Base-by-base conservation (phyloP, 2,113 vertebrate species). In the Uria lomvia region DNA sequence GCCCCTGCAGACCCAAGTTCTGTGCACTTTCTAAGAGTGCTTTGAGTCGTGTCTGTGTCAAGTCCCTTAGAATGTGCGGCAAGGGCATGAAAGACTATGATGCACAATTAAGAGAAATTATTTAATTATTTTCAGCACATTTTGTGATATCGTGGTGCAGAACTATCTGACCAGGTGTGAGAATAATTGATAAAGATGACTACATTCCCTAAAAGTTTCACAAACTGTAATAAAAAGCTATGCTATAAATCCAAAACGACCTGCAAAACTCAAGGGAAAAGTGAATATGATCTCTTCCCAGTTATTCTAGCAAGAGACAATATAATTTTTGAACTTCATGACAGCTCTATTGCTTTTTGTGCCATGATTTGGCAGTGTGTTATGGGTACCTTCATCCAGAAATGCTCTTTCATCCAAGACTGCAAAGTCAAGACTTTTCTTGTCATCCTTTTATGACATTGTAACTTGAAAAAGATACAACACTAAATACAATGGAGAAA, bases 291-390 rank as follows among this genome's bases (percentile, higher is more conserved):
- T 97, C 88, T 96, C 88, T 97, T 97, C 94, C 63, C 92, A 95
- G 97, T 98, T 98, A 97, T 97, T 98, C 88, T 97, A 95, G 92
- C 72, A 97, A 97, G 72, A 97, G 90, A 97, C 92, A 97, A 98
- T 97, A 97, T 98, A 97, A 98, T 98, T 98, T 98, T 97, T 97
- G 95, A 98, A 97, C 91, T 97, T 97, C 92, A 63, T 98, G 98
- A 98, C 98, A 98, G 98, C 65, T 98, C 97, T 97, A 97, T 98
- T 98, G 97, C 97, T 97, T 97, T 98, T 92, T 96, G 93, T 93
- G 94, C 96, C 81, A 88, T 70, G 86, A 96, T 97, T 96, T 94
- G 84, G 91, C 88, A 93, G 90, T 95, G 52, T 89, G 92, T 97
- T 98, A 95, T 93, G 47, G 27, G 94, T 29, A 74, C 84, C 85